These are phyloP conservation scores for Hipparchia semele DNA, from an alignment of 2,888 invertebrate species.

Conservation along the genomic window DNA sequence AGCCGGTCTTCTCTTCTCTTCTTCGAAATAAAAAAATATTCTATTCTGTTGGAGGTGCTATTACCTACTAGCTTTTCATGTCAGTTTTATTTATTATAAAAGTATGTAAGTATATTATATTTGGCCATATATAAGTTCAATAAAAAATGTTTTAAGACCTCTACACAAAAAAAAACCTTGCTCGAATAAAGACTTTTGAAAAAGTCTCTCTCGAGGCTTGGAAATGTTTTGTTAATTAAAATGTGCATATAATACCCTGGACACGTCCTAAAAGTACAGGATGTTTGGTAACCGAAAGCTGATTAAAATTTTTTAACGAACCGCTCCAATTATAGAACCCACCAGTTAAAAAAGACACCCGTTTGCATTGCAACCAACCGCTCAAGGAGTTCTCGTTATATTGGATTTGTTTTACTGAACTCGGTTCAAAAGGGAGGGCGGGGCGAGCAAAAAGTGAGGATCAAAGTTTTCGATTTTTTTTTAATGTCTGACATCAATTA, in stretches of 20 bases:
- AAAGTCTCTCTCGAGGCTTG: too few relatives aligned
- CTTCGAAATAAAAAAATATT: too few relatives aligned
- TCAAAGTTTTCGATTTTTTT: conserved; percentile 58
- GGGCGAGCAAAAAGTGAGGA: conserved; percentile 63
- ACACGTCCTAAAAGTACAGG: not conserved
- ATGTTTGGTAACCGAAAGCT: conserved; percentile 43
- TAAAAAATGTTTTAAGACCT: too few relatives aligned
- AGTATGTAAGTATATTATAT: too few relatives aligned
- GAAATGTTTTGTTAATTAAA: too few relatives aligned
- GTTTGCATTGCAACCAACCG: conserved; percentile 10
- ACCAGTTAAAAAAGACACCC: conserved; percentile 46
- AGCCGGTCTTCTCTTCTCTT: too few relatives aligned
- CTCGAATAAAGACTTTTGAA: too few relatives aligned
- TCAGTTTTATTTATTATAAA: too few relatives aligned
- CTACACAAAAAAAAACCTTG: too few relatives aligned
- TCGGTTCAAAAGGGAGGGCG: conserved; percentile 67
- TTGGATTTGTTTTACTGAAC: conserved; percentile 53
- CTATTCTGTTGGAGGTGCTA: too few relatives aligned
- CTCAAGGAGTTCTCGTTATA: conserved; percentile 30
- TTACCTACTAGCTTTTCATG: too few relatives aligned
- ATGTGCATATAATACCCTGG: not conserved
- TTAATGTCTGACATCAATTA: conserved; percentile 41
- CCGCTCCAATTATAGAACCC: conserved; percentile 62
- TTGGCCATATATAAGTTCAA: too few relatives aligned
- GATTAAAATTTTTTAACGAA: conserved; percentile 74